Evolutionary conservation across 2,113 vertebrate species (phyloP).

Genomic region (Marcusenius ussheri): DNA sequence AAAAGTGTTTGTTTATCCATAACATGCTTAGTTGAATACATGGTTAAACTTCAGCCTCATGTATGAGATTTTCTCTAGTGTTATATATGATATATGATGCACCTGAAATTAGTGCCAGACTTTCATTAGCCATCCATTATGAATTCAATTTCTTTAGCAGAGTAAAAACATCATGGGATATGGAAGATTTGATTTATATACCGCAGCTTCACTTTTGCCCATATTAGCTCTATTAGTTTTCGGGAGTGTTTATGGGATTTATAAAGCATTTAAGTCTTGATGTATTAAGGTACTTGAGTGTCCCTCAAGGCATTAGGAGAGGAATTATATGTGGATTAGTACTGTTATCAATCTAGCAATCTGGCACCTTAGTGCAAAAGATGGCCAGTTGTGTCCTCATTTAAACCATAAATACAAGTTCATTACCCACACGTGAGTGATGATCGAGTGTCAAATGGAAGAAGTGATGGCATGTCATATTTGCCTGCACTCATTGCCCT

Average conservation of each 20-base stretch:
- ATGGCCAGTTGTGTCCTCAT: conserved; percentile 40
- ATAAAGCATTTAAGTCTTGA: conserved; percentile 60
- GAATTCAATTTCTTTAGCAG: conserved; percentile 57
- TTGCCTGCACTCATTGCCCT: background rate
- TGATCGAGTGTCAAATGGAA: background rate
- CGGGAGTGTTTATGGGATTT: conserved; percentile 55
- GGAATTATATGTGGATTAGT: conserved; percentile 55
- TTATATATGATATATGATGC: conserved; percentile 15
- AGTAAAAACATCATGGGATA: conserved; percentile 46
- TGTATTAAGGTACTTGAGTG: conserved; percentile 51
- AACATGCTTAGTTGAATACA: background rate
- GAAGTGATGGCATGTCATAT: conserved; percentile 12
- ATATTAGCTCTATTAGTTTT: conserved; percentile 51
- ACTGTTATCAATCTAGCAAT: conserved; percentile 44
- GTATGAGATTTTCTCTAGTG: background rate
- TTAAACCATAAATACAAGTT: conserved; percentile 36
- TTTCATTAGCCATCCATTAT: conserved; percentile 49
- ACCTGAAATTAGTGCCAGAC: conserved; percentile 30
- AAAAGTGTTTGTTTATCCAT: background rate
- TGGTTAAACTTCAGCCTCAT: conserved; percentile 4
- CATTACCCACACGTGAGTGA: conserved; percentile 22
- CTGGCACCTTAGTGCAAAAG: conserved; percentile 45
- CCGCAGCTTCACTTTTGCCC: conserved; percentile 39
- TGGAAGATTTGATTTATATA: conserved; percentile 56
- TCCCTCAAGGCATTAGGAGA: conserved; percentile 51